Conservation (phyloP, 2,113 vertebrate species). For the Halcyon senegalensis region DNA sequence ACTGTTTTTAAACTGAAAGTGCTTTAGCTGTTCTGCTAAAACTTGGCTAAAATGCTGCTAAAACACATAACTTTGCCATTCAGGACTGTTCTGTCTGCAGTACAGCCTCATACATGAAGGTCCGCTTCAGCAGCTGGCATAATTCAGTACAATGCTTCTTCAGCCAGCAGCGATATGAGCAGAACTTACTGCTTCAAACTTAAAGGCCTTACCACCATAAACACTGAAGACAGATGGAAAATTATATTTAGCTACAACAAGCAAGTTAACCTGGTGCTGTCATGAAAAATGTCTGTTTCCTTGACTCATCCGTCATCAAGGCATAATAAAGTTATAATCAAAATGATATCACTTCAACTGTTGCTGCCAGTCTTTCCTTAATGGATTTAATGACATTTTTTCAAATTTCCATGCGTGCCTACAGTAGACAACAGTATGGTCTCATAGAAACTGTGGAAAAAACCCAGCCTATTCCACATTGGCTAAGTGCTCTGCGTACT, state of each 20-base stretch:
- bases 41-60: background rate
- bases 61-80: conserved; percentile 2
- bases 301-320: conserved; percentile 59
- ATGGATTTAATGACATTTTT: conserved; percentile 11
- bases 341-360: conserved; percentile 56
- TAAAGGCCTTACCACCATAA: conserved; percentile 14
- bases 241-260: conserved; percentile 44
- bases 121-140: background rate
- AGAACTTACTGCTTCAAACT: background rate
- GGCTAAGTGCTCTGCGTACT: background rate
- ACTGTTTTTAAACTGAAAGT: background rate
- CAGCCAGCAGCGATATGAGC: background rate
- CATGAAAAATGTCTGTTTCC: conserved; percentile 49
- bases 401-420: background rate
- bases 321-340: conserved; percentile 68
- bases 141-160: conserved; percentile 6
- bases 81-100: background rate
- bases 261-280: conserved; percentile 46
- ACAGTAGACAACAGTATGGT: background rate
- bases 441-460: background rate
- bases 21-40: background rate
- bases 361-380: conserved; percentile 52
- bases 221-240: conserved; percentile 50
- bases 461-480: background rate
- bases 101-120: background rate